Conservation (phyloP, 2,888 invertebrate species). For the Chrysolina haemoptera region DNA sequence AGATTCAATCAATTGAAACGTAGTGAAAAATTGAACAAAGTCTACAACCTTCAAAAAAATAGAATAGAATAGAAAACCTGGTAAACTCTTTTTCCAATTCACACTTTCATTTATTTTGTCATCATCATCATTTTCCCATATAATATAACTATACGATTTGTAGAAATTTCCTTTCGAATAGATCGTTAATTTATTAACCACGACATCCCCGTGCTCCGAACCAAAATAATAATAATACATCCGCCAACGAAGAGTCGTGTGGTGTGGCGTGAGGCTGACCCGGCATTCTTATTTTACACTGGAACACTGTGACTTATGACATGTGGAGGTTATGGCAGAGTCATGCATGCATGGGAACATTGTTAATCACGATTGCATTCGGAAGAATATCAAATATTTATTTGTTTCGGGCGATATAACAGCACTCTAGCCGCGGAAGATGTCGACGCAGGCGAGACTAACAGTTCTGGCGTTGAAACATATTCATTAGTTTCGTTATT, state of each 20-base stretch:
- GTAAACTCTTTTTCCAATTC: no score
- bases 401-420: slow-evolving; percentile 15
- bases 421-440: not conserved
- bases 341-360: slow-evolving; percentile 38
- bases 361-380: slow-evolving; percentile 33
- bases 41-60: no score
- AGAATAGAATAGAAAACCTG: no score
- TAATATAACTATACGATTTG: no score
- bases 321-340: slow-evolving; percentile 31
- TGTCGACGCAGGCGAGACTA: not conserved
- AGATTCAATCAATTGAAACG: no score
- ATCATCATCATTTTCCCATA: no score
- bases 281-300: slow-evolving; percentile 33
- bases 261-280: slow-evolving; percentile 39
- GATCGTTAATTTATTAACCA: no score
- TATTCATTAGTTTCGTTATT: slow-evolving; percentile 16
- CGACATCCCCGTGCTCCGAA: no score
- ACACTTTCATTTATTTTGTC: no score
- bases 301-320: slow-evolving; percentile 39
- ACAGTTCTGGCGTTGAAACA: not conserved
- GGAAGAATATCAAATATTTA: slow-evolving; percentile 19
- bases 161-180: no score
- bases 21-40: no score
- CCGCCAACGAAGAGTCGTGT: slow-evolving; percentile 22
- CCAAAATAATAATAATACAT: no score